Conservation (phyloP, 1,140 invertebrate species). For the Trissolcus basalis region DNA sequence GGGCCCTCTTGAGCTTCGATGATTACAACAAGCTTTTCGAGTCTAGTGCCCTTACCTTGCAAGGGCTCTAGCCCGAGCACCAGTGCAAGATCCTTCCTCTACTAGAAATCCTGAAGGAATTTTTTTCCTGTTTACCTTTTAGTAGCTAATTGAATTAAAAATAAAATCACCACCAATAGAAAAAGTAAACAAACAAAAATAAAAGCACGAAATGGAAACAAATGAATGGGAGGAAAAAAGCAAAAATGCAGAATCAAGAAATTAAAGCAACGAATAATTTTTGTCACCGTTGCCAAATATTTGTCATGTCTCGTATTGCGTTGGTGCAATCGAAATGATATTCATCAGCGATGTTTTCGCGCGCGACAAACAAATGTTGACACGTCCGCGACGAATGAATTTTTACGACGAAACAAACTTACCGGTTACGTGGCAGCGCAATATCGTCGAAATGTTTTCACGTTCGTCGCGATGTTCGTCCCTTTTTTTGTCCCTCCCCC, state of each 20-base stretch:
- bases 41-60: background rate
- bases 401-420: background rate
- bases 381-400: background rate
- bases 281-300: background rate
- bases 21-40: conserved; percentile 10
- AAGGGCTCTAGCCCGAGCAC: background rate
- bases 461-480: too few relatives aligned
- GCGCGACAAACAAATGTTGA: background rate
- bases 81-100: too few relatives aligned
- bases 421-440: background rate
- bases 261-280: background rate
- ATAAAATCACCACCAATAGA: too few relatives aligned
- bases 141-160: too few relatives aligned
- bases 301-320: background rate
- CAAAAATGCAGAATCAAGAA: too few relatives aligned
- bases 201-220: too few relatives aligned
- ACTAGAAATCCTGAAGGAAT: too few relatives aligned
- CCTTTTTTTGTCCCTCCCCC: too few relatives aligned
- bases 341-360: conserved; percentile 1
- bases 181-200: too few relatives aligned
- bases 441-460: too few relatives aligned
- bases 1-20: background rate
- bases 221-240: too few relatives aligned
- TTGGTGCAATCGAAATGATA: background rate
- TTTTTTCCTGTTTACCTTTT: too few relatives aligned